Conservation (phyloP, 2,888 invertebrate genomes). For the Lepidochrysops patricia region DNA sequence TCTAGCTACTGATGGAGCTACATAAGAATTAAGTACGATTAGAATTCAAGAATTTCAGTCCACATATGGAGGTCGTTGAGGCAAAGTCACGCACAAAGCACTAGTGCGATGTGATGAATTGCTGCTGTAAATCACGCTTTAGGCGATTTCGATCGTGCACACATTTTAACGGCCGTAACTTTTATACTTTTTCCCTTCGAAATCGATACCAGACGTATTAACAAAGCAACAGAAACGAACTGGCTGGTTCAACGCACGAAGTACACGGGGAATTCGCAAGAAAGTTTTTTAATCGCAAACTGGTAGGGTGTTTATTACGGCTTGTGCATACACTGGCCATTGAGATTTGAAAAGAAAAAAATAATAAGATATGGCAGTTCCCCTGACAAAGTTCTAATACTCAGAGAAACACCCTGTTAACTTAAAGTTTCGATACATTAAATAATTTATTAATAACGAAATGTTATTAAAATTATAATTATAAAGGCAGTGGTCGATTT, state of each 20-base stretch:
- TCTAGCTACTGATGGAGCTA: too few relatives aligned
- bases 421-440: too few relatives aligned
- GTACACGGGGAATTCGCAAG: conserved; percentile 20
- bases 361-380: not conserved
- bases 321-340: not conserved
- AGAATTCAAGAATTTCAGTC: not conserved
- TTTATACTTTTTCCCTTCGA: conserved; percentile 28
- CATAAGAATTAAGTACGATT: too few relatives aligned
- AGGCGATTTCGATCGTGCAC: conserved; percentile 35
- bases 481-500: too few relatives aligned
- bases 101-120: not conserved
- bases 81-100: conserved; percentile 5
- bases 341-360: not conserved
- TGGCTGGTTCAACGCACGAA: conserved; percentile 24
- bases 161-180: conserved; percentile 32
- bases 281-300: conserved; percentile 10
- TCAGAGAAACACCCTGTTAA: too few relatives aligned
- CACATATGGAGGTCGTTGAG: not conserved
- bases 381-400: too few relatives aligned
- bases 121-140: conserved; percentile 29
- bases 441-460: too few relatives aligned
- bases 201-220: conserved; percentile 43
- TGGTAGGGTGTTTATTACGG: not conserved
- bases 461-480: too few relatives aligned
- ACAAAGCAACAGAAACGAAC: conserved; percentile 29